Base-by-base conservation (phyloP, 2,888 invertebrate genomes). In the Podabrus alpinus region DNA sequence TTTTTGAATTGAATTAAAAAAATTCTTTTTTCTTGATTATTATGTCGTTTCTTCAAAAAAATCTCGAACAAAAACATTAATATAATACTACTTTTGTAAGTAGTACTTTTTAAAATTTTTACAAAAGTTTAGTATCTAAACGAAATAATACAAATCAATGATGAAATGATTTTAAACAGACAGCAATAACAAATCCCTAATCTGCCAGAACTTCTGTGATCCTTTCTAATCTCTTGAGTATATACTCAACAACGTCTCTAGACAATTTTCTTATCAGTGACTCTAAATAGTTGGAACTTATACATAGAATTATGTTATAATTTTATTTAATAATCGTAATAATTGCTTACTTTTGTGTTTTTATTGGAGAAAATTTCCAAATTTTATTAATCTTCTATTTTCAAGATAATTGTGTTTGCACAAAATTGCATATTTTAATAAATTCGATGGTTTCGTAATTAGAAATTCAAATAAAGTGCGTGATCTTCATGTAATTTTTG, bases 221-320 rank as follows among this genome's bases (percentile, higher is more conserved):
- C 74, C 71, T 68, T 71, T 71, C 71, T 74, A 71, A 74, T 74
- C 71, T 74, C 74, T 74, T 71, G 74, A 74, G 74, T 74, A 71
- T 70, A 74, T 68, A 74, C 68, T 68, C 66, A 68, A 67, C 74
- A 71, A 60, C 25, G 62, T 64, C 62, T 68, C 68, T 68, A 59
- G 68, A 72, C 71, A 69, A 66, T 66, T 45, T 45, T 62, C 66
- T 25, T 25, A 45, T 29, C 71, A 71, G 67, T 66, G 66, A 25
- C 16, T 24, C 67, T 67, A 21, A 67, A 67, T 59, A 69, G 21
- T 64, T 19, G 62, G 13, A 64, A 19, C 17, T 62, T 61, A 61
- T n/a, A 21, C 13, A 64, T 19, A 3, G 62, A 21, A n/a, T 64
- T 16, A 15, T 1, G 1, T 19, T 16, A 62, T 19, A 62, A 15